Evolutionary conservation across 92 coral and sea anemone genomes (phyloP).

Genomic region (Zoanthus gigantus): DNA sequence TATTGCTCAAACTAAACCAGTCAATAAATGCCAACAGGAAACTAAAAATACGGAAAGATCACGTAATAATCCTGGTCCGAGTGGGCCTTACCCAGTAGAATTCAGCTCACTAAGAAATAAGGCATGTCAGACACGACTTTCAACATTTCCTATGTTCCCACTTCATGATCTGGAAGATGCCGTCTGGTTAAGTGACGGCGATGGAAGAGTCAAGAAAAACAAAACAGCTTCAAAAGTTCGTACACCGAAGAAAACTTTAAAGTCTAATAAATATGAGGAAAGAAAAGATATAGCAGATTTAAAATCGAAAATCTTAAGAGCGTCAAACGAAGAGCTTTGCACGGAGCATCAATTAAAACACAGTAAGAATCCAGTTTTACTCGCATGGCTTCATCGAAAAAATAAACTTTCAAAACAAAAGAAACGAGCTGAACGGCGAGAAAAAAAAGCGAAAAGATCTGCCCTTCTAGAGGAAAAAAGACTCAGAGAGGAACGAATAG

Average conservation of each 20-base stretch:
- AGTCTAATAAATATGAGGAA: constrained; percentile 14
- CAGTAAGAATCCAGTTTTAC: constrained; percentile 79
- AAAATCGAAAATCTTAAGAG: constrained; percentile 13
- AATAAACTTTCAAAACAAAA: constrained; percentile 70
- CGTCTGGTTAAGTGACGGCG: constrained; percentile 85
- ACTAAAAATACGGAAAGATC: constrained; percentile 13
- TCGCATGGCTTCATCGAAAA: constrained; percentile 90
- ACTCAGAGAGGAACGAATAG: constrained; percentile 55
- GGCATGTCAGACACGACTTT: constrained; percentile 82
- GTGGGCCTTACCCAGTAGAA: constrained; percentile 77
- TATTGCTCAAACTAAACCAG: neutral
- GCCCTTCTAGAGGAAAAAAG: constrained; percentile 78
- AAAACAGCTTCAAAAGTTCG: neutral
- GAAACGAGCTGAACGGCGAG: constrained; percentile 74
- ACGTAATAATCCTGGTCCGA: constrained; percentile 58
- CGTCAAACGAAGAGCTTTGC: constrained; percentile 70
- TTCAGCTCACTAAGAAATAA: constrained; percentile 61
- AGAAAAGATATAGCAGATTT: constrained; percentile 16
- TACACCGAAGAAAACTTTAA: constrained; percentile 19
- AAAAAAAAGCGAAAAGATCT: constrained; percentile 73
- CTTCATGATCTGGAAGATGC: constrained; percentile 69
- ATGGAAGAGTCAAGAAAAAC: constrained; percentile 13
- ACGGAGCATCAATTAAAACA: constrained; percentile 88
- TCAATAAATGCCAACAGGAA: constrained; percentile 20
- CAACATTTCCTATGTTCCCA: constrained; percentile 84